Evolutionary conservation across 92 coral and sea anemone genomes (phyloP), one percentile per base, ranked within the genome.

Genomic region (Muricea muricata): DNA sequence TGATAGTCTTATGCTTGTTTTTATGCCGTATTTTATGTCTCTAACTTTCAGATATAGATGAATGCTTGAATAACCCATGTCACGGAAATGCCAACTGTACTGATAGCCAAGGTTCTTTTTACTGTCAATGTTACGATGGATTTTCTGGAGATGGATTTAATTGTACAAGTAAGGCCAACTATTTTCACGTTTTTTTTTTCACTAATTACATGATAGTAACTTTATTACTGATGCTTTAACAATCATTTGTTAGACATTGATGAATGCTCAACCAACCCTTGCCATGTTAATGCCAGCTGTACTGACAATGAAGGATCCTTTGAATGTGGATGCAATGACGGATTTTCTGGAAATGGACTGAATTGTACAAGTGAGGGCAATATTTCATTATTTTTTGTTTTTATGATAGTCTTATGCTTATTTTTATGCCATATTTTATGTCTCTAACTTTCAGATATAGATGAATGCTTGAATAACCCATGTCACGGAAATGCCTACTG

Each of bases 231-330:
- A 37, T 37, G 7, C 3, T 9, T 14, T 28, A 32, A 28, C 1
- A 0, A 10, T 45, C 25, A 0, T 52, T 47, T 75, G 13, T 0
- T 30, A 75, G 80, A 75, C 61, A 24, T 48, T 7, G 28, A 75
- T 75, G 80, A 75, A 75, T 75, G 80, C 52, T 0, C n/a, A 25
- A 12, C 21, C 26, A 50, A 47, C 21, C 65, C 39, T 48, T 75
- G 80, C 26, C 42, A 75, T 75, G 42, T 0, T 1, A 75, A 75
- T 50, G 80, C 80, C n/a, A 75, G 1, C 45, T 75, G 80, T 26
- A 25, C 42, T 29, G 80, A 75, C 65, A 47, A 31, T 1, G 45
- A 28, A 17, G 80, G 80, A 26, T 75, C 80, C 50, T 74, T 5
- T 74, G 35, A 33, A 1, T 75, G 80, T 50, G 61, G 52, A 34